Conservation (phyloP, 2,888 invertebrate species). For the Anodontia alba region DNA sequence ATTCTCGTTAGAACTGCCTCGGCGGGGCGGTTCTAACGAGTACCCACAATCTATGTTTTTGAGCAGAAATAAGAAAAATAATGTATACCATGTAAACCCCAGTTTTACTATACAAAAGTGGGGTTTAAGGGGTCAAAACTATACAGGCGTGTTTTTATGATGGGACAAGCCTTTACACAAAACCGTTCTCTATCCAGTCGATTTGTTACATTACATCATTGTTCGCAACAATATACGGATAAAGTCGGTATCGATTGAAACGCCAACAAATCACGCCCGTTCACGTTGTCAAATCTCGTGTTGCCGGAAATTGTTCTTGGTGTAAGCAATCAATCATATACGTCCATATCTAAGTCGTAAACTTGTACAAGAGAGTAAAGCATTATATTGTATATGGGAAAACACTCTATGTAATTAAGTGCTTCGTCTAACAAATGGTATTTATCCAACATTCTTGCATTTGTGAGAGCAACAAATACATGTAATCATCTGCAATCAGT, state of each 20-base stretch:
- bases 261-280: slow-evolving; percentile 12
- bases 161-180: too few relatives aligned
- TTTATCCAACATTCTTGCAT: background rate
- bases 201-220: too few relatives aligned
- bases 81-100: too few relatives aligned
- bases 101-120: too few relatives aligned
- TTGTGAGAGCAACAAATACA: background rate
- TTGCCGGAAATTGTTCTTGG: slow-evolving; percentile 40
- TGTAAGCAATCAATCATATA: slow-evolving; percentile 46
- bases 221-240: too few relatives aligned
- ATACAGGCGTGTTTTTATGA: too few relatives aligned
- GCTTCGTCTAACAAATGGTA: background rate
- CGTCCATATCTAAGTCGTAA: slow-evolving; percentile 27
- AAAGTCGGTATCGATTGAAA: slow-evolving; percentile 3
- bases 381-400: slow-evolving; percentile 27
- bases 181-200: too few relatives aligned
- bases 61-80: too few relatives aligned
- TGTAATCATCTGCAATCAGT: slow-evolving; percentile 1
- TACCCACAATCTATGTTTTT: too few relatives aligned
- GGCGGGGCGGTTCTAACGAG: too few relatives aligned
- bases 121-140: too few relatives aligned
- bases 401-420: slow-evolving; percentile 39
- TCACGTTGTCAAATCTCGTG: slow-evolving; percentile 23
- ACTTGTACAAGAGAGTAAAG: background rate
- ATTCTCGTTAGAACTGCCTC: too few relatives aligned